Base-by-base conservation (phyloP, 2,888 invertebrate genomes). In the Conistra vaccinii region DNA sequence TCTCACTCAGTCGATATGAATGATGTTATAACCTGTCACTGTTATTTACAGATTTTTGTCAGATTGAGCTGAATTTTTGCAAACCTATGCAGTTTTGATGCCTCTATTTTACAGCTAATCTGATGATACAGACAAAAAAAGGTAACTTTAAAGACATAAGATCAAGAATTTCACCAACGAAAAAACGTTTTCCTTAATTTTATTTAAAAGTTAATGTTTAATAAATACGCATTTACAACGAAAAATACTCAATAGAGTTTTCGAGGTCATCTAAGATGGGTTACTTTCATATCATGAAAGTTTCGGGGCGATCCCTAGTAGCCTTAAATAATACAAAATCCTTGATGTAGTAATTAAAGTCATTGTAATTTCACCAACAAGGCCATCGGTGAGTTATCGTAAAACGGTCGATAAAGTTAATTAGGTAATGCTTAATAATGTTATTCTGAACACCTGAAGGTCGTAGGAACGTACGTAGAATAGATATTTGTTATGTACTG, bases 371-470 rank as follows among this genome's bases (percentile, higher is more conserved):
- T 77, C 53, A 20, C 73, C 26, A 29, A 12, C 81, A 79, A 84
- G 82, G 75, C 71, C 66, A 72, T 69, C 48, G 9, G 32, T n/a
- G 23, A 12, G 17, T 57, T 70, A 75, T 71, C 60, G n/a, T 32
- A 10, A 48, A 71, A 39, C 35, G 35, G 48, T 65, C 35, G 85
- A 77, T 84, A 77, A 72, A n/a, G 42, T 3, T 55, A 67, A 76
- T 85, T 78, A 69, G 71, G 79, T 80, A 84, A 84, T 57, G 61
- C 26, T 42, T 20, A 55, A 57, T 48, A 53, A 65, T 61, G 69
- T 69, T 62, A 61, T 67, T 80, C 69, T 66, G 65, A 39, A 53
- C 39, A 69, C 26, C 35, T 69, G 79, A 81, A 84, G 84, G 81
- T 74, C 53, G 61, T 3, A 51, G 1, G 26, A 51, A 69, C 14